A percentile compares a stretch with the other conserved stretches of the same genome.
phyloP scores from a whole-genome alignment of 2,888 invertebrate species.

The Himalopsyche kuldschensis region DNA sequence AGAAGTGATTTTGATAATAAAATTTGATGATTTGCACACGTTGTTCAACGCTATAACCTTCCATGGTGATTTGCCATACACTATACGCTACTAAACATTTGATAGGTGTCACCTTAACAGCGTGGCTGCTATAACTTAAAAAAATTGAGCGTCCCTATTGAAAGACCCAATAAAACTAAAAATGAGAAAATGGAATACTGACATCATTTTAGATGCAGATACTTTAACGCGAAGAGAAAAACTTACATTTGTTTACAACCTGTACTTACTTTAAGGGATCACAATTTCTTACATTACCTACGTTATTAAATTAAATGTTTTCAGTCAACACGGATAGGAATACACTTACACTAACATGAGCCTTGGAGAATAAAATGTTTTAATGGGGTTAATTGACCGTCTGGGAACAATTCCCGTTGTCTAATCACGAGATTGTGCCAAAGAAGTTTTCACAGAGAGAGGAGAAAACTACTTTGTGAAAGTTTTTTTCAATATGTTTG shows the following conservation, averaged over 20 bases:
- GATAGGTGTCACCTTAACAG: too few relatives aligned
- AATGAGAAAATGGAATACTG: not conserved
- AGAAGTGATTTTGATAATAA: too few relatives aligned
- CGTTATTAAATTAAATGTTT: not conserved
- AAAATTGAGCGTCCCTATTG: too few relatives aligned
- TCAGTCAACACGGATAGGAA: not conserved
- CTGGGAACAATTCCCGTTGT: not conserved
- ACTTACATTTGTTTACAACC: not conserved
- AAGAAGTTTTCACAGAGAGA: not conserved
- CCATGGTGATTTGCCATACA: too few relatives aligned
- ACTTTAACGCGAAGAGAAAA: not conserved
- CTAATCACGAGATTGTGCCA: not conserved
- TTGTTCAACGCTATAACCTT: too few relatives aligned
- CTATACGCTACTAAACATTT: too few relatives aligned
- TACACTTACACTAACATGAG: not conserved
- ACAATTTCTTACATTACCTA: not conserved
- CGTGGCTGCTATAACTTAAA: too few relatives aligned
- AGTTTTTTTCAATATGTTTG: not conserved
- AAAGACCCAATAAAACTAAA: too few relatives aligned
- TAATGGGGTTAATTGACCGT: not conserved
- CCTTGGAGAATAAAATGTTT: not conserved
- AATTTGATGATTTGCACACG: too few relatives aligned
- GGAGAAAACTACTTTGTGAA: not conserved
- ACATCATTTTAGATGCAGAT: not conserved
- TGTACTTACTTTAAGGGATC: not conserved